These are phyloP conservation scores for Troglohyphantes excavatus DNA, from an alignment of 2,888 invertebrate genomes.

Conservation along the genomic window DNA sequence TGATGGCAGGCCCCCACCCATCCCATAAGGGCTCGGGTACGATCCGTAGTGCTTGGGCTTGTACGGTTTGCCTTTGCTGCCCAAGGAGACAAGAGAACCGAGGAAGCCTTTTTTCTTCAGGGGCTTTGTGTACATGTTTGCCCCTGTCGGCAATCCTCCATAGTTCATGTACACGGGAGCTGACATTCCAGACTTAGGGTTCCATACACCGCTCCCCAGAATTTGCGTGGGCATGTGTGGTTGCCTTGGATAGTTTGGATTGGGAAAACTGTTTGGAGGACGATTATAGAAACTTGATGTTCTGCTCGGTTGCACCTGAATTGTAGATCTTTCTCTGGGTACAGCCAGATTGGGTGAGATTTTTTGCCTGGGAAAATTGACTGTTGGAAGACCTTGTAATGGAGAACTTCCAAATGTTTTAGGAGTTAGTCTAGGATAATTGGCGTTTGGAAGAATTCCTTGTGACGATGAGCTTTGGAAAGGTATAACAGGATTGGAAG, in stretches of 20 bases:
- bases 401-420: background rate
- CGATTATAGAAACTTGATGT: too few species aligned
- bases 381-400: background rate
- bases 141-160: slow-evolving; percentile 63
- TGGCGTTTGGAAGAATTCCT: slow-evolving; percentile 18
- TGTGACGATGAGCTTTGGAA: background rate
- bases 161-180: slow-evolving; percentile 70
- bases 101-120: slow-evolving; percentile 61
- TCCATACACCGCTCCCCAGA: slow-evolving; percentile 55
- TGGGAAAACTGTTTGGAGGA: background rate
- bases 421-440: slow-evolving; percentile 28
- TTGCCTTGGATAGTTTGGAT: slow-evolving; percentile 46
- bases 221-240: background rate
- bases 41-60: slow-evolving; percentile 64
- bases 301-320: too few species aligned
- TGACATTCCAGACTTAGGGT: slow-evolving; percentile 46
- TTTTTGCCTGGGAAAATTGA: background rate
- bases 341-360: too few species aligned
- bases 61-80: background rate
- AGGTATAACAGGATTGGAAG: too few species aligned
- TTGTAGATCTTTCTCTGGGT: too few species aligned
- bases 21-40: slow-evolving; percentile 55
- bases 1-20: background rate
- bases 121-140: slow-evolving; percentile 48
- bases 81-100: slow-evolving; percentile 51